phyloP scores from a whole-genome alignment of 2,797 vertebrate genomes.

The Urocyon cinereoargenteus region DNA sequence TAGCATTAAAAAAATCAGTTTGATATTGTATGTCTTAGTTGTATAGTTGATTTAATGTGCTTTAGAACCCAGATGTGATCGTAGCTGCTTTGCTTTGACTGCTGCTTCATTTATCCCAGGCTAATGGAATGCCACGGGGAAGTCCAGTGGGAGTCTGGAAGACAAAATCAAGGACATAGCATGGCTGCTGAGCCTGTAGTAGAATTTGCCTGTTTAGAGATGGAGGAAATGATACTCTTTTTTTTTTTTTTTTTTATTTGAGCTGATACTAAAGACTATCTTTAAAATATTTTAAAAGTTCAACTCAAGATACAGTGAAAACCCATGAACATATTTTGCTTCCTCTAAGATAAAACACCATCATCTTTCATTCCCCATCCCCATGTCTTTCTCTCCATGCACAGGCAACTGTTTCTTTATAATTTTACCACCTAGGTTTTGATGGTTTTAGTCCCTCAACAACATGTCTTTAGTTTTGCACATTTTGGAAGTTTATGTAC shows the following conservation, averaged over 20 bases:
- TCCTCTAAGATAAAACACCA: neutral
- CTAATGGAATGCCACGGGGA: neutral
- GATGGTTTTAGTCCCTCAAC: constrained; percentile 1
- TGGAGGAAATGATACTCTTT: constrained; percentile 8
- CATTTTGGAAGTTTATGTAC: neutral
- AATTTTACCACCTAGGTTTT: neutral
- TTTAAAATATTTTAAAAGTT: constrained; percentile 19
- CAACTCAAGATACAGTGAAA: neutral
- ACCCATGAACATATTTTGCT: neutral
- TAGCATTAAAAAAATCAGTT: constrained; percentile 14
- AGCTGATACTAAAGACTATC: neutral
- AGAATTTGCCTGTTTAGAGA: constrained; percentile 8
- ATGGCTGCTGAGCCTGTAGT: neutral
- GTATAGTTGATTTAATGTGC: constrained; percentile 40
- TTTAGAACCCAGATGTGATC: neutral
- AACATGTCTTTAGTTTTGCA: constrained; percentile 28
- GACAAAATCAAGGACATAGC: neutral
- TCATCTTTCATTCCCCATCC: neutral
- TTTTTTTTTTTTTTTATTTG: constrained; percentile 26
- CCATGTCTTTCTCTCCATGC: neutral
- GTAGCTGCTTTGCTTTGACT: neutral
- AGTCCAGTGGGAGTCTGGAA: neutral
- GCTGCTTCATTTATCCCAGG: neutral
- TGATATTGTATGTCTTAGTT: neutral
- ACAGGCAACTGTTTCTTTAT: neutral